Base-by-base conservation (phyloP, 2,888 invertebrate genomes). In the Athripsodes cinereus region DNA sequence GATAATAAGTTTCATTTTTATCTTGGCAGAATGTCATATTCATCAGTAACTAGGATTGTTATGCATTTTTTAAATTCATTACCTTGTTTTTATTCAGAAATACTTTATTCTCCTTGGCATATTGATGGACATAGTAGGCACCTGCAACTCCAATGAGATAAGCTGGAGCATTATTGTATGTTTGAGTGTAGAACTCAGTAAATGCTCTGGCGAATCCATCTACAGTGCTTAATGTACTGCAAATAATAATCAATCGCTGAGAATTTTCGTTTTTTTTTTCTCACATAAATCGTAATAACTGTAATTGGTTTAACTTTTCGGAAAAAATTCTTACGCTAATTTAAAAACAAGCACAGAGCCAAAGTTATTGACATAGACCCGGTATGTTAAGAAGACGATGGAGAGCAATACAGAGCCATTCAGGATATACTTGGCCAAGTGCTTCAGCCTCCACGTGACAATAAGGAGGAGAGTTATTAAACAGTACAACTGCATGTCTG, bases 401-500 rank as follows among this genome's bases (percentile, higher is more conserved):
- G 68, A 68, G 2, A 66, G 51, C 2, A 62, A 47, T n/a, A 70
- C 52, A 22, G 57, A 51, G 10, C 16, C 34, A 20, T 55, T 56
- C 8, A 64, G 64, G 58, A 64, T 58, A 22, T 40, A n/a, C 34
- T 61, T 67, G 1, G 66, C 62, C 48, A 62, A 57, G 54, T 62
- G 52, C 52, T 65, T 64, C 52, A 53, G 64, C 40, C 64, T 69
- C 60, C 66, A 66, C 21, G 68, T 63, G 5, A 69, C 13, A 47
- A 63, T 65, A 26, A 71, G 55, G 5, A 70, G 47, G 20, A 70
- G 20, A 20, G 70, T 49, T 19, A 66, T 66, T 16, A 68, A 13
- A 35, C 67, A 52, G 62, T 70, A 72, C 22, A 70, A 57, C 59
- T 72, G 71, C 3, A 68, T 69, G 55, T 72, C 72, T 2, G 68